Evolutionary conservation across 2,888 invertebrate genomes (phyloP).

Genomic region (Rapana venosa): DNA sequence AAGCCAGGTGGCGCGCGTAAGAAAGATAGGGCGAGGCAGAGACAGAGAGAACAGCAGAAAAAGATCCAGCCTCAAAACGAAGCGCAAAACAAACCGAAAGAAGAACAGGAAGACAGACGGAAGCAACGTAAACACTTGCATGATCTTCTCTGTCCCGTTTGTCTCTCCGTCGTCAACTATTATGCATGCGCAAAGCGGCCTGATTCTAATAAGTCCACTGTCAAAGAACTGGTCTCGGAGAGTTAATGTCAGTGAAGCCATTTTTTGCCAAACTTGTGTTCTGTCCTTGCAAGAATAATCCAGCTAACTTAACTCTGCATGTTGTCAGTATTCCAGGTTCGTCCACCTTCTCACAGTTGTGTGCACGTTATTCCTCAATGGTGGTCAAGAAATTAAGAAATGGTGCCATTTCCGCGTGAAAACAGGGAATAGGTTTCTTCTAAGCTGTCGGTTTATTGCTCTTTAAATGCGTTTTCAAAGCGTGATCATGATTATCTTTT

Average conservation of each 20-base stretch:
- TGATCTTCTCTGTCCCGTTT: conserved; percentile 2
- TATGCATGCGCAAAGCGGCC: background rate
- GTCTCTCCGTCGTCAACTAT: background rate
- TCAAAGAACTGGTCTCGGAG: background rate
- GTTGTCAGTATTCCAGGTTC: background rate
- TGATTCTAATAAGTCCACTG: background rate
- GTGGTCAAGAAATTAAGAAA: too few relatives aligned
- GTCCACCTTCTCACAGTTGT: too few relatives aligned
- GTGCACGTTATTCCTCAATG: too few relatives aligned
- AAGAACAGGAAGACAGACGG: conserved; percentile 16
- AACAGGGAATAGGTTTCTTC: too few relatives aligned
- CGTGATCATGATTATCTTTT: too few relatives aligned
- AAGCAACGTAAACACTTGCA: conserved; percentile 30
- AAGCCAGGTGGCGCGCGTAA: conserved; percentile 7
- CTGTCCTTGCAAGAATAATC: background rate
- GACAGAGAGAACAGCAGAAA: conserved; percentile 28
- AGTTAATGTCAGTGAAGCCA: background rate
- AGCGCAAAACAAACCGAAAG: background rate
- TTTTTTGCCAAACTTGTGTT: background rate
- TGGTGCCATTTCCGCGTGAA: too few relatives aligned
- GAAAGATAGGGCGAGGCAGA: conserved; percentile 37
- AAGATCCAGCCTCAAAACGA: background rate
- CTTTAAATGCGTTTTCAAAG: too few relatives aligned
- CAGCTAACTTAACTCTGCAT: background rate
- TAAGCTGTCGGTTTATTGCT: too few relatives aligned